Evolutionary conservation across 2,113 vertebrate species (phyloP).

Genomic region (Ceratotherium simum): DNA sequence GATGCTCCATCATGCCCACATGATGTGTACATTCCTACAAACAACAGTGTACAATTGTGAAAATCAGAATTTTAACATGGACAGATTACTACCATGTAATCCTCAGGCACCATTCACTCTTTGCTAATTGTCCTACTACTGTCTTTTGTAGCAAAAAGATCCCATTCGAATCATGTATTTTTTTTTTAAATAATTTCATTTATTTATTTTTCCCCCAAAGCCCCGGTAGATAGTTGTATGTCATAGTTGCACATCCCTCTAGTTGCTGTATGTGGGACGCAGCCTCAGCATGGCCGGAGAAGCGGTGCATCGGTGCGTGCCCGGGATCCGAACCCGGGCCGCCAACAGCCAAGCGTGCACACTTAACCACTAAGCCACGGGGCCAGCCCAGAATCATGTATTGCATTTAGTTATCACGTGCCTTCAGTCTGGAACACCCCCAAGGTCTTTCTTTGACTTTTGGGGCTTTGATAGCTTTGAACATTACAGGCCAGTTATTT

Average conservation of each 20-base stretch:
- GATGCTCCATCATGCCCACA: not conserved
- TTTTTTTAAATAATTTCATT: too few species aligned
- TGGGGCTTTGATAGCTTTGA: not conserved
- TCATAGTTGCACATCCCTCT: too few species aligned
- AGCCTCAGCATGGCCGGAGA: too few species aligned
- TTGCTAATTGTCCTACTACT: not conserved
- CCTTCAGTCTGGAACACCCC: not conserved
- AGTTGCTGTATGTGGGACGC: too few species aligned
- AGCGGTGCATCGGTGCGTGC: too few species aligned
- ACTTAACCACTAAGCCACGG: too few species aligned
- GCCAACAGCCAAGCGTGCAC: too few species aligned
- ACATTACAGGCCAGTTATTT: not conserved
- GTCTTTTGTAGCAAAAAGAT: not conserved
- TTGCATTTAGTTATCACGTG: too few species aligned
- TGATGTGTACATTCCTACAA: not conserved
- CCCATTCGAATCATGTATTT: not conserved
- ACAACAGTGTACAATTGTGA: not conserved
- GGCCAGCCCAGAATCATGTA: not conserved
- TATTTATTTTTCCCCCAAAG: too few species aligned
- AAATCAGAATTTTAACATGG: not conserved
- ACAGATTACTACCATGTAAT: fast-evolving
- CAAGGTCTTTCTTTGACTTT: not conserved
- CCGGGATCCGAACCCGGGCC: too few species aligned
- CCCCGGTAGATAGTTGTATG: too few species aligned
- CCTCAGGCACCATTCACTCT: too few species aligned